Conservation (phyloP, 2,888 invertebrate genomes). For the Drosophila tanythrix region DNA sequence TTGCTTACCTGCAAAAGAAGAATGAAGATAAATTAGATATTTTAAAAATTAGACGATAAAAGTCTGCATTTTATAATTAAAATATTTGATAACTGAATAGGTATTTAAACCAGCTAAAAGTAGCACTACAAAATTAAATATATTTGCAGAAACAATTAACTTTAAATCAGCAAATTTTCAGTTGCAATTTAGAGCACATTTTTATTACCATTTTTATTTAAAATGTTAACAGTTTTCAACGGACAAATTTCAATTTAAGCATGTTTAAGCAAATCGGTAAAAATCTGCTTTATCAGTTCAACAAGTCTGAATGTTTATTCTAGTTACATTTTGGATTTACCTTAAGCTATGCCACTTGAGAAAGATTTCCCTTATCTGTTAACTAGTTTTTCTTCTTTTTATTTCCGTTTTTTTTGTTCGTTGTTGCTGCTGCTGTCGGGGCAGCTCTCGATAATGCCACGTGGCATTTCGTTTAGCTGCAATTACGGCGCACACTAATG, state of each 20-base stretch:
- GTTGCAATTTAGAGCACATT: no score
- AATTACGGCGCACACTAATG: slow-evolving; percentile 72
- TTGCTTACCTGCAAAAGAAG: slow-evolving; percentile 59
- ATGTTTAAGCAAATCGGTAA: background rate
- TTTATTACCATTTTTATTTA: background rate
- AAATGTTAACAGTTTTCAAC: no score
- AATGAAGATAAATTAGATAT: background rate
- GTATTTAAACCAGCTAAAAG: background rate
- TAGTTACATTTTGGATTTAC: slow-evolving; percentile 14
- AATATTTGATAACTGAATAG: background rate
- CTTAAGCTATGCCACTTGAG: background rate
- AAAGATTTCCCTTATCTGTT: background rate
- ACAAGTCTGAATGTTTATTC: slow-evolving; percentile 8
- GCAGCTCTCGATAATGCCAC: slow-evolving; percentile 19
- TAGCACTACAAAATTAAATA: background rate
- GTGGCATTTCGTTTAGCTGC: slow-evolving; percentile 55
- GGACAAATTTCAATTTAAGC: background rate
- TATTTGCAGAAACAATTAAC: background rate
- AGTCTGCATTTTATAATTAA: background rate
- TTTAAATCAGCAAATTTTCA: background rate
- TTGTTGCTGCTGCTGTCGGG: background rate
- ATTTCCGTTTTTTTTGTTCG: background rate
- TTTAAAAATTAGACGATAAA: background rate
- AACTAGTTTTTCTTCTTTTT: background rate
- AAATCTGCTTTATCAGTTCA: background rate